Evolutionary conservation across 2,797 vertebrate genomes (phyloP).

Genomic region (Brotula barbata): DNA sequence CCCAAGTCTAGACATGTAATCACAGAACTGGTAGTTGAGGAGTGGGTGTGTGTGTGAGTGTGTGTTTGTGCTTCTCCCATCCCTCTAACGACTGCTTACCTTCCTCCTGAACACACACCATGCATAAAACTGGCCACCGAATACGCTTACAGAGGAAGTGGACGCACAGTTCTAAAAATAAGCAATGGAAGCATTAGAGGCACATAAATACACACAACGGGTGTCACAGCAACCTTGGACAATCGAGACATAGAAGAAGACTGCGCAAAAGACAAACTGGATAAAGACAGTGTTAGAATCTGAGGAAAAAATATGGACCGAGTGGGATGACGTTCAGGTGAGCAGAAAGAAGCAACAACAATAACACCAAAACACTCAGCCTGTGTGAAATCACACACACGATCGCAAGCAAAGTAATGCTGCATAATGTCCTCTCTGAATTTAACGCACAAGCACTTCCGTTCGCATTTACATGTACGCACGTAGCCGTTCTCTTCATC

Average conservation of each 20-base stretch:
- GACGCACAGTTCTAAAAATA: not conserved
- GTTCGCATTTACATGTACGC: no score
- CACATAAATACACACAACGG: not conserved
- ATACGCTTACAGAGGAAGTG: not conserved
- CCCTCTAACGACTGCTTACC: constrained; percentile 34
- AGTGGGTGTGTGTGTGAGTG: not conserved
- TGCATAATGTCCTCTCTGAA: no score
- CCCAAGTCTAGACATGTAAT: constrained; percentile 57
- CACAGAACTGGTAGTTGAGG: constrained; percentile 41
- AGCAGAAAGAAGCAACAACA: not conserved
- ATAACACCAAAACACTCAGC: not conserved
- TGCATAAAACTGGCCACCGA: not conserved
- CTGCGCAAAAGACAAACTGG: not conserved
- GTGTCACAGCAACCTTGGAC: not conserved
- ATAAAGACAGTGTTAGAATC: not conserved
- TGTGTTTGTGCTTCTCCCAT: not conserved
- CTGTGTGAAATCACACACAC: no score
- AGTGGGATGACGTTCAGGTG: not conserved
- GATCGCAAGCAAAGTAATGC: no score
- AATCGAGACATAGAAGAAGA: not conserved
- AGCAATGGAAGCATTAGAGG: not conserved
- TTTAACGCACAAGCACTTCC: no score
- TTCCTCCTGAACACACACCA: constrained; percentile 4
- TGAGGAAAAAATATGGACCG: not conserved
- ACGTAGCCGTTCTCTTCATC: not conserved